These are phyloP conservation scores for Hymenochirus boettgeri DNA, from an alignment of 2,113 vertebrate genomes.

Conservation along the genomic window DNA sequence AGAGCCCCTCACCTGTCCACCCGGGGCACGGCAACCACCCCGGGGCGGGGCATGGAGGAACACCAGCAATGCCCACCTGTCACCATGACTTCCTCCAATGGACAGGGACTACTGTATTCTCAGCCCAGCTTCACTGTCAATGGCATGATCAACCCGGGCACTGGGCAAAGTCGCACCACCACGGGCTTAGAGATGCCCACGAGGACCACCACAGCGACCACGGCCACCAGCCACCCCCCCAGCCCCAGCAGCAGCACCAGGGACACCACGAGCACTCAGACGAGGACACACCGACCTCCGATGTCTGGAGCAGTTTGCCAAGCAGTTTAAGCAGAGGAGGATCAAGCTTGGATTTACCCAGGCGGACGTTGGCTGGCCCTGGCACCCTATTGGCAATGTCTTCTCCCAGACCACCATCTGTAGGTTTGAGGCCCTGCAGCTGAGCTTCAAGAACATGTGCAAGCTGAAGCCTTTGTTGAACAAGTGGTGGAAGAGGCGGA, in stretches of 20 bases:
- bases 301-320: conserved; percentile 97
- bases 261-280: conserved; percentile 93
- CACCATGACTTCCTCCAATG: conserved; percentile 83
- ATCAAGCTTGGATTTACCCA: conserved; percentile 97
- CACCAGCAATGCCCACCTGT: conserved; percentile 75
- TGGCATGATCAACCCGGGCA: conserved; percentile 76
- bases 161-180: conserved; percentile 82
- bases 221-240: conserved; percentile 63
- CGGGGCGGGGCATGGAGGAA: conserved; percentile 82
- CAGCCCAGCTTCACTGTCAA: conserved; percentile 86
- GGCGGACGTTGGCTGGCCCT: conserved; percentile 93
- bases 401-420: conserved; percentile 98
- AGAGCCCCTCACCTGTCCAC: conserved; percentile 79
- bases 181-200: conserved; percentile 68
- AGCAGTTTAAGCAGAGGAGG: conserved; percentile 95
- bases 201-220: conserved; percentile 77
- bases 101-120: conserved; percentile 80
- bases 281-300: conserved; percentile 95
- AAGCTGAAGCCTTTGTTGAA: conserved; percentile 98
- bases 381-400: conserved; percentile 94
- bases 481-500: conserved; percentile 99
- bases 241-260: conserved; percentile 62
- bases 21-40: conserved; percentile 79
- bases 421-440: conserved; percentile 98
- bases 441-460: conserved; percentile 99